phyloP scores from a whole-genome alignment of 2,797 vertebrate species.

The Amblyopsis hoosieri region DNA sequence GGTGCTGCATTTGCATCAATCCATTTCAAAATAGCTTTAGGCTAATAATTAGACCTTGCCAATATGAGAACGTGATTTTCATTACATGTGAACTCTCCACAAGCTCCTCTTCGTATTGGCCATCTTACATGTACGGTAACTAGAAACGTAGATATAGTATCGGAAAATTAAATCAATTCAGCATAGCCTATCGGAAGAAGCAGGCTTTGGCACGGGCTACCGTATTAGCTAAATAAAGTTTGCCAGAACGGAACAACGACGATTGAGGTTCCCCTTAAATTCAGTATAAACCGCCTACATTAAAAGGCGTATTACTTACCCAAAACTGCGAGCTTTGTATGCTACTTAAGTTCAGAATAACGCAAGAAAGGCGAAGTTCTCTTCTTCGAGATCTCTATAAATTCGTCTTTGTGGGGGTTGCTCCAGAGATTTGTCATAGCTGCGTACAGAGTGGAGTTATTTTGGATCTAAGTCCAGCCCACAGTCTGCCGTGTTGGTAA shows the following conservation, averaged over 20 bases:
- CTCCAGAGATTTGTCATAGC: conserved; percentile 60
- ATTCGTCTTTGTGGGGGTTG: background rate
- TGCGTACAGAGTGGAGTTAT: conserved; percentile 39
- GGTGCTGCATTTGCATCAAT: no score
- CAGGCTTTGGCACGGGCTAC: no score
- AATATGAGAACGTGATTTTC: conserved; percentile 54
- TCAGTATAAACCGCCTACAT: background rate
- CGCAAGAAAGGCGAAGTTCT: no score
- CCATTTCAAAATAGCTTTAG: no score
- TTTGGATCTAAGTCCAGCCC: conserved; percentile 67
- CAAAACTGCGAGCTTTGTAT: conserved; percentile 8
- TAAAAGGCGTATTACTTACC: conserved; percentile 33
- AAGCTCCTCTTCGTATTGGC: conserved; percentile 42
- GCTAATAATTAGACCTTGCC: conserved; percentile 7
- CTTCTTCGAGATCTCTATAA: background rate
- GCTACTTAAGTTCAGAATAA: background rate
- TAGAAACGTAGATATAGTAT: background rate
- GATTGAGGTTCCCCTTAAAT: background rate
- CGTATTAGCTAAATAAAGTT: background rate
- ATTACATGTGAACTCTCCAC: conserved; percentile 50
- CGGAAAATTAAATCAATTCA: no score
- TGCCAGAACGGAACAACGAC: background rate
- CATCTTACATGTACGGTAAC: background rate
- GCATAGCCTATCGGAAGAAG: no score
- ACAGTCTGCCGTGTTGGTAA: conserved; percentile 39